Evolutionary conservation across 2,113 vertebrate species (phyloP), one percentile per base, ranked within the genome.

Genomic region (Aspiorhynchus laticeps): DNA sequence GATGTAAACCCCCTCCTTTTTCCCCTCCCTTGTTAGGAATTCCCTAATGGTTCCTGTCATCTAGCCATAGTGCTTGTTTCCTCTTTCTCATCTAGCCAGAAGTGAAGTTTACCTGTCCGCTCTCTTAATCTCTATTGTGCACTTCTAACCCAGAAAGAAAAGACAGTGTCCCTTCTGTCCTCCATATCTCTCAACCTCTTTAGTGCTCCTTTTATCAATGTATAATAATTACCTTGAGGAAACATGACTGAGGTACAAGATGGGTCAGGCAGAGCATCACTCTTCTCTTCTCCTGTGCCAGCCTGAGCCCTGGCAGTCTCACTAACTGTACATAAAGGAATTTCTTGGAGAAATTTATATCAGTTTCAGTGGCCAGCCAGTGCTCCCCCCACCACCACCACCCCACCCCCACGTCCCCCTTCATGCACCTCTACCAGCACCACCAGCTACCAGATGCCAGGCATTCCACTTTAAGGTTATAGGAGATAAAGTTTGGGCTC

Each of bases 391-490:
- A 43, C 86, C 75, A 85, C 86, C 86, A 56, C 14, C 26, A 0
- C 75, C 86, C 86, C 86, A 56, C 14, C 26, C 3, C 17, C 9
- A 28, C 2, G 15, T 31, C 43, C 81, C 31, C 48, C 21, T 74
- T 26, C 11, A 33, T 59, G 69, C 69, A 88, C 48, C 31, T 76
- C 12, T 53, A 86, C 84, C 82, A 85, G 59, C 77, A 87, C 84
- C 65, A 80, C 83, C 85, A 88, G 85, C 89, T 87, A 90, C 90
- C 90, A 85, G 81, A 95, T 94, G 91, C 93, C 93, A 92, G 87
- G 90, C 92, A 94, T 95, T 94, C 93, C 93, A 93, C 87, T 92
- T 91, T 91, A 93, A 93, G 92, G 93, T 94, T 94, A 93, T 86
- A 91, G 86, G 88, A 93, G 91, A 91, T 91, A 92, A 94, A 93